Base-by-base conservation (phyloP, 2,888 invertebrate genomes). In the Polyploca ridens region DNA sequence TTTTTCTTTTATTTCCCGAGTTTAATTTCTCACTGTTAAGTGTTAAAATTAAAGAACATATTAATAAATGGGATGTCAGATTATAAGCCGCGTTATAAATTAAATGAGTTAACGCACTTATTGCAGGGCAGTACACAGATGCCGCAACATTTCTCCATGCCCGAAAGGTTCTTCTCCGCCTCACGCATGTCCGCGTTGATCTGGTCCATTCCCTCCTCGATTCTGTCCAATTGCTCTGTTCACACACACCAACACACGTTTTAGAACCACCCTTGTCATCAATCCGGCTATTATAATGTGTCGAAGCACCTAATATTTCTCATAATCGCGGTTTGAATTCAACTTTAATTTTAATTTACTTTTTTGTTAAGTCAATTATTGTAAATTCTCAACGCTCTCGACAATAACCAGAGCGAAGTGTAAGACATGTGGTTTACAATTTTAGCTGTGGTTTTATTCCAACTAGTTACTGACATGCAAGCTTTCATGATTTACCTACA, bases 121-220 rank as follows among this genome's bases (percentile, higher is more conserved):
- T 99, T 98, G 96, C 99, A 99, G 58, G 99, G 99, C 85, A 99
- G 96, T 67, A 99, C 99, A 94, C 99, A 99, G 84, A 99, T 96
- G 67, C 99, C 99, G 93, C 99, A 99, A 94, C 99, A 99, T 94
- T 99, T 99, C 95, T 99, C 99, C 99, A 99, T 99, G 74, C 99
- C 99, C 77, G 99, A 99, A 82, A 99, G 96, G 94, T 99, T 99
- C 94, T 99, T 99, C 94, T 99, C 99, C 19, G 99, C 99, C 91
- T 99, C 99, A 85, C 97, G 97, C 99, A 99, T 99, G 92, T 99
- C 99, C 73, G 98, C 97, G 94, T 99, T 99, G 94, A 99, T 99
- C 94, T 99, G 99, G 94, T 99, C 99, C 99, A 99, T 99, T 58
- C 99, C 99, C 95, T 99, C 99, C 95, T 99, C 99, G 94, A 99